Conservation (phyloP, 2,888 invertebrate species). For the Melieria omissa region DNA sequence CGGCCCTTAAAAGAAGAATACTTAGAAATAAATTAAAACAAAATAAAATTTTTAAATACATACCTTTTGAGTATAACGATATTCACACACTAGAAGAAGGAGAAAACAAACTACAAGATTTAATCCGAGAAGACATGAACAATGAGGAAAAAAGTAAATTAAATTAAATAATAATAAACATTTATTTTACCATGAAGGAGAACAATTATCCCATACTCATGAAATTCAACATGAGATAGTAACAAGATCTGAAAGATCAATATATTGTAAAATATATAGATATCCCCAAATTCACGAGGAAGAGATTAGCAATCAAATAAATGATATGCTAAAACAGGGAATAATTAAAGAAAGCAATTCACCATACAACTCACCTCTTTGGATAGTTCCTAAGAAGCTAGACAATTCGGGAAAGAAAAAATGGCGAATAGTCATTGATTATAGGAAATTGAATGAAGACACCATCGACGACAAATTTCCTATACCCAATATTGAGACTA, state of each 20-base stretch:
- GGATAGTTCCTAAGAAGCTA: slow-evolving; percentile 20
- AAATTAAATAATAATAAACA: slow-evolving; percentile 28
- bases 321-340: slow-evolving; percentile 3
- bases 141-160: slow-evolving; percentile 16
- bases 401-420: slow-evolving; percentile 27
- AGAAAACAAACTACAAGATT: slow-evolving; percentile 15
- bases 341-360: slow-evolving; percentile 21
- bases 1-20: slow-evolving; percentile 29
- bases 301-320: slow-evolving; percentile 14
- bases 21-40: slow-evolving; percentile 28
- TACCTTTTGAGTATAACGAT: neutral
- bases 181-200: slow-evolving; percentile 34
- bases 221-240: no score
- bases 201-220: no score
- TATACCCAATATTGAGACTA: slow-evolving; percentile 16
- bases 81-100: neutral
- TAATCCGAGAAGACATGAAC: slow-evolving; percentile 29
- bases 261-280: slow-evolving; percentile 39
- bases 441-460: slow-evolving; percentile 18
- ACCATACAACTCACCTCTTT: slow-evolving; percentile 32
- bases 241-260: slow-evolving; percentile 27
- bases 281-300: slow-evolving; percentile 29
- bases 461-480: slow-evolving; percentile 17
- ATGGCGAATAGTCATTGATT: slow-evolving; percentile 36
- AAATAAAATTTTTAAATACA: slow-evolving; percentile 12